These are phyloP conservation scores for Psilanteris sp. DNA, from an alignment of 1,140 invertebrate genomes.

Conservation along the genomic window DNA sequence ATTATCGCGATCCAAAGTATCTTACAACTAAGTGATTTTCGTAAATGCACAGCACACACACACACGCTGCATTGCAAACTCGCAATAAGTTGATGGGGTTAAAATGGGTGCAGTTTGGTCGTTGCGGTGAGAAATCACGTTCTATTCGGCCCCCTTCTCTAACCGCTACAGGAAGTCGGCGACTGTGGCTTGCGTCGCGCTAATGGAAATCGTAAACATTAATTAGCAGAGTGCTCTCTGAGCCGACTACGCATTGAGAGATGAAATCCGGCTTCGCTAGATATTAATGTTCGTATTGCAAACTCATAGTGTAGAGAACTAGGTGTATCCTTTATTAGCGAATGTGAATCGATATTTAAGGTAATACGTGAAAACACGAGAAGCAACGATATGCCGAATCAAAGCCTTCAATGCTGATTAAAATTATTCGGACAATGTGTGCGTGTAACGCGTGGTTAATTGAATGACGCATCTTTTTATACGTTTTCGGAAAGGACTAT, in stretches of 20 bases:
- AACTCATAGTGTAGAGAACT: slow-evolving; percentile 30
- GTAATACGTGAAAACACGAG: slow-evolving; percentile 16
- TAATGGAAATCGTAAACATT: slow-evolving; percentile 77
- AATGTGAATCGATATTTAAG: slow-evolving; percentile 51
- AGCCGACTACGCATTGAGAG: slow-evolving; percentile 59
- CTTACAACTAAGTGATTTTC: slow-evolving; percentile 36
- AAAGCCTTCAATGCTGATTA: slow-evolving; percentile 18
- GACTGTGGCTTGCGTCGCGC: slow-evolving; percentile 67
- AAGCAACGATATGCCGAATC: slow-evolving; percentile 21
- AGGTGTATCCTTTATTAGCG: slow-evolving; percentile 37
- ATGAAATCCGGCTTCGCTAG: slow-evolving; percentile 63
- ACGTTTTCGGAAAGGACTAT: too few species aligned
- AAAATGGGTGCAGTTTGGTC: slow-evolving; percentile 48
- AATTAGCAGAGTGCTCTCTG: slow-evolving; percentile 69
- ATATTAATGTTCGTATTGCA: slow-evolving; percentile 58
- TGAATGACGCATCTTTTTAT: too few species aligned
- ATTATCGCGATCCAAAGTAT: slow-evolving; percentile 7
- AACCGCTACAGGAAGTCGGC: slow-evolving; percentile 66
- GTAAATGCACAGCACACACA: slow-evolving; percentile 20
- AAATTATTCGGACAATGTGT: not conserved
- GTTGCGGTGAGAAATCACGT: slow-evolving; percentile 60
- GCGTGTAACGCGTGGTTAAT: too few species aligned
- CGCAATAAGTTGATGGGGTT: slow-evolving; percentile 42
- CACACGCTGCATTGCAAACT: slow-evolving; percentile 15
- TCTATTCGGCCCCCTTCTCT: slow-evolving; percentile 36